These are phyloP conservation scores for Ochotona curzoniae DNA, from an alignment of 2,113 vertebrate genomes.

Conservation along the genomic window DNA sequence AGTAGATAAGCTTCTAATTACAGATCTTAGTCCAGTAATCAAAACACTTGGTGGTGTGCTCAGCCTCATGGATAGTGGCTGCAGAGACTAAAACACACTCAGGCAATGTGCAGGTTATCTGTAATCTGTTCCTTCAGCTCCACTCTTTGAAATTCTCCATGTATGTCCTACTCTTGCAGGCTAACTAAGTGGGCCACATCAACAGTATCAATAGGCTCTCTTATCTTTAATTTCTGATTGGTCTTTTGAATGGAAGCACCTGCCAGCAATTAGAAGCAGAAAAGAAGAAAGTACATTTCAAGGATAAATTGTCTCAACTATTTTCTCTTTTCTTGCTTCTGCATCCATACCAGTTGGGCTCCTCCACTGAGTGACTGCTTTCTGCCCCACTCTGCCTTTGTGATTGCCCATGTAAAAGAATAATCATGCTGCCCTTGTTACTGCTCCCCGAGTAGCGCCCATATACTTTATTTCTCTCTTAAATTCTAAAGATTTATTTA, in stretches of 20 bases:
- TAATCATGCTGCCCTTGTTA: not conserved
- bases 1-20: not conserved
- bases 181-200: not conserved
- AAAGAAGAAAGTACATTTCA: not conserved
- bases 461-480: not conserved
- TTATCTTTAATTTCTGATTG: not conserved
- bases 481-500: too few species aligned
- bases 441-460: not conserved
- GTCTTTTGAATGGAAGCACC: not conserved
- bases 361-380: not conserved
- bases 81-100: not conserved
- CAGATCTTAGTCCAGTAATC: not conserved
- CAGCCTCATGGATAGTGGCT: not conserved
- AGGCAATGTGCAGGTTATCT: not conserved
- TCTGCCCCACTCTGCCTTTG: too few species aligned
- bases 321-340: not conserved
- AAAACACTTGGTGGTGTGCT: accelerated
- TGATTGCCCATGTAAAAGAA: not conserved
- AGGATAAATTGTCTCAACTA: not conserved
- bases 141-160: not conserved
- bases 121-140: not conserved
- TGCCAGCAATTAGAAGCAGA: not conserved
- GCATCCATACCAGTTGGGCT: not conserved
- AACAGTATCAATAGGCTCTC: not conserved
- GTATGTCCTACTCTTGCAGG: not conserved